Conservation (phyloP, 2,113 vertebrate genomes). For the Sorex araneus region DNA sequence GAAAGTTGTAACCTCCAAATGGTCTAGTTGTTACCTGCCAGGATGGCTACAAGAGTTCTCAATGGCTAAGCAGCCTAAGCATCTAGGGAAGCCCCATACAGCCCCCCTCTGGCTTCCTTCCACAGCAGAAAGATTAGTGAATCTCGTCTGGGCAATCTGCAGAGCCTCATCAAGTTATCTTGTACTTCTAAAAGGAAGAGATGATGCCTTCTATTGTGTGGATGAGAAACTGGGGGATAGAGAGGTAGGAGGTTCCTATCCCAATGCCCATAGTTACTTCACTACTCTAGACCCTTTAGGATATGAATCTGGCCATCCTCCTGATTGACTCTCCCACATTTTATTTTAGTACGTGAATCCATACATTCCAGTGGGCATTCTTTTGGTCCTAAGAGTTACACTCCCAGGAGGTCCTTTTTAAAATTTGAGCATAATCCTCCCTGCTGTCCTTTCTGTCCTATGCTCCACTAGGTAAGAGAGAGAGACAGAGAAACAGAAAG, state of each 20-base stretch:
- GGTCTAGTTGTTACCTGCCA: background rate
- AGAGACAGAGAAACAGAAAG: too few relatives aligned
- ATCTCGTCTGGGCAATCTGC: background rate
- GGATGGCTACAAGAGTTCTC: background rate
- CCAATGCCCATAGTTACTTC: background rate
- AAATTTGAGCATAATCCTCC: constrained; percentile 42
- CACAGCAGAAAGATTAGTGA: background rate
- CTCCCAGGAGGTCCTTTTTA: constrained; percentile 54
- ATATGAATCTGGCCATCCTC: background rate
- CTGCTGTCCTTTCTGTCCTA: background rate
- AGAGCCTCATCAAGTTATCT: constrained; percentile 58
- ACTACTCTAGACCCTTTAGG: background rate
- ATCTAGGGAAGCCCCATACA: background rate
- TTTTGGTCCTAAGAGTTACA: background rate
- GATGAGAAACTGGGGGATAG: background rate
- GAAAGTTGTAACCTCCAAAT: background rate
- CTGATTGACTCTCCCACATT: background rate
- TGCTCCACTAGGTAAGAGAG: background rate
- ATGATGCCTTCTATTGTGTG: background rate
- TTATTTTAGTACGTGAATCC: background rate
- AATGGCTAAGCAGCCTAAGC: background rate
- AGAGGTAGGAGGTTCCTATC: background rate
- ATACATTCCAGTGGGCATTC: background rate
- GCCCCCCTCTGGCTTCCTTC: background rate
- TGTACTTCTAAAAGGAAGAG: background rate